These are phyloP conservation scores for Ctenoplectra terminalis DNA, from an alignment of 1,140 invertebrate species.

Conservation along the genomic window DNA sequence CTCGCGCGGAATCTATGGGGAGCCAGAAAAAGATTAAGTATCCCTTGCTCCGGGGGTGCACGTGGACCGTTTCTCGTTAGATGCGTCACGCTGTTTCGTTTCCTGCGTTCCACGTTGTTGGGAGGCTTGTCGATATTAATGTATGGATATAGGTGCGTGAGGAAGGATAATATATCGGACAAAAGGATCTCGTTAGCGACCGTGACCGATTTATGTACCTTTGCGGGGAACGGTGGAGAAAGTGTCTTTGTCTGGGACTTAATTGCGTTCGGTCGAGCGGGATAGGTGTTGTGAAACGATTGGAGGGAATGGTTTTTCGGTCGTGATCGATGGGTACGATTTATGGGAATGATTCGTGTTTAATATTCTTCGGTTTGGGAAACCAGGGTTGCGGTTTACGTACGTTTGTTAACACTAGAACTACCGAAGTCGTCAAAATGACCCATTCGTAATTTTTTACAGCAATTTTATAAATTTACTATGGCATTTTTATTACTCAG, in stretches of 20 bases:
- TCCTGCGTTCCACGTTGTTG: not conserved
- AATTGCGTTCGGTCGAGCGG: constrained; percentile 3
- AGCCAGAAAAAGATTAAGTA: constrained; percentile 63
- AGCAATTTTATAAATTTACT: too few relatives aligned
- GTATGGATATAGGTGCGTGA: constrained; percentile 49
- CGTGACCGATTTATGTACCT: constrained; percentile 23
- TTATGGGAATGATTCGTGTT: not conserved
- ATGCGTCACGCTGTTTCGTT: constrained; percentile 58
- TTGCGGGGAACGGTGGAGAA: not conserved
- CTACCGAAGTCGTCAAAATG: too few relatives aligned
- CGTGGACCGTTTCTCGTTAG: constrained; percentile 62
- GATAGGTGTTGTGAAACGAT: constrained; percentile 13
- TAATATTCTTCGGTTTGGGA: constrained; percentile 20
- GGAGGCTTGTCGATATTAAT: constrained; percentile 53
- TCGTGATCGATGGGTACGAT: constrained; percentile 8
- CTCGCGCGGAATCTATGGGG: constrained; percentile 47
- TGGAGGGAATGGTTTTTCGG: not conserved
- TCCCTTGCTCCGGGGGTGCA: constrained; percentile 49
- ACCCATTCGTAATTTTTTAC: too few relatives aligned
- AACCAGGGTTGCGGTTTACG: constrained; percentile 14
- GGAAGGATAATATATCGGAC: constrained; percentile 35
- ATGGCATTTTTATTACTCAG: too few relatives aligned
- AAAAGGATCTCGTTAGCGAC: constrained; percentile 45
- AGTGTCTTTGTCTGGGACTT: constrained; percentile 42
- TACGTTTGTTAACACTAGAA: too few relatives aligned